phyloP scores from a whole-genome alignment of 2,797 vertebrate species.

The Danio albolineatus region DNA sequence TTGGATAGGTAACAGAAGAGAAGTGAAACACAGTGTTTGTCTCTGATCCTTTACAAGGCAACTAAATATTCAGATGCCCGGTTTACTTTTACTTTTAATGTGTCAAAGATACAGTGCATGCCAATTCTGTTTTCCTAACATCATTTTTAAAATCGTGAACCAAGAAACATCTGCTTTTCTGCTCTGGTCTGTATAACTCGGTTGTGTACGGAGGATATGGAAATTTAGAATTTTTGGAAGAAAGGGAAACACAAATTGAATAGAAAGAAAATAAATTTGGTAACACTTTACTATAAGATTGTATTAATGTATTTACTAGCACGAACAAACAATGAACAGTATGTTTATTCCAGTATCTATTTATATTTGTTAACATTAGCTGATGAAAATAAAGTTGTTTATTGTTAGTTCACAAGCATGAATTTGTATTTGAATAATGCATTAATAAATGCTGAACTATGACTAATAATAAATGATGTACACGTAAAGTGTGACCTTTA shows the following conservation, averaged over 20 bases:
- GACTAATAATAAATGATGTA: too few species aligned
- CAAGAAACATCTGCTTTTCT: not conserved
- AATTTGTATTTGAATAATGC: too few species aligned
- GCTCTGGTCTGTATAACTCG: not conserved
- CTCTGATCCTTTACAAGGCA: conserved; percentile 28
- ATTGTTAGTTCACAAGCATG: too few species aligned
- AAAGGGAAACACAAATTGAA: not conserved
- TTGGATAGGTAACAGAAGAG: conserved; percentile 27
- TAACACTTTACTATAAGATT: too few species aligned
- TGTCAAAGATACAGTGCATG: conserved; percentile 1
- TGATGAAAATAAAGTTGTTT: too few species aligned
- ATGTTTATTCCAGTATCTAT: too few species aligned
- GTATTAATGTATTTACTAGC: too few species aligned
- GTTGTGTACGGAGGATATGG: not conserved
- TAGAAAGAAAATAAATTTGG: too few species aligned
- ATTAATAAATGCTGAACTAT: too few species aligned
- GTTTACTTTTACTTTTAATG: not conserved
- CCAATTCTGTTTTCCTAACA: not conserved
- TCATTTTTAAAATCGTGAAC: not conserved
- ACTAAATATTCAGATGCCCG: not conserved
- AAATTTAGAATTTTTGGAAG: not conserved
- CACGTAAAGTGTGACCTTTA: too few species aligned
- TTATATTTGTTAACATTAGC: too few species aligned
- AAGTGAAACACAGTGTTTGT: conserved; percentile 47
- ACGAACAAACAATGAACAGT: too few species aligned